Evolutionary conservation across 2,113 vertebrate species (phyloP), one percentile per base, ranked within the genome.

Genomic region (Sceloporus tristichus): DNA sequence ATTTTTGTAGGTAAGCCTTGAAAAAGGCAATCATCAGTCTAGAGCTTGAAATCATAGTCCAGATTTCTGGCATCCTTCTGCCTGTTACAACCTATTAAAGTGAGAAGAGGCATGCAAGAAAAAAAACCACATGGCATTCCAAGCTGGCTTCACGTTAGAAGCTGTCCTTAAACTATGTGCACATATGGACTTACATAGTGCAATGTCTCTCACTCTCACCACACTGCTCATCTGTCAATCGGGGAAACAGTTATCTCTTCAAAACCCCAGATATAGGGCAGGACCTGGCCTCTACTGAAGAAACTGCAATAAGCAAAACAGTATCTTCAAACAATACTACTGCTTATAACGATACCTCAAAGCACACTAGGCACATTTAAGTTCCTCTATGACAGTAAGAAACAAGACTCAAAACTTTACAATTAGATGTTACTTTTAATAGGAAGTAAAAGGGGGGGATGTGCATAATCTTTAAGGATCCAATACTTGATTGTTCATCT

Each of bases 341-440:
- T 40, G 62, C 56, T 79, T 14, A 54, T 21, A 82, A 1, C 7
- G 7, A 66, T 19, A 25, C 13, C 7, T 14, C 70, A 13, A 81
- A 75, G 4, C 40, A 62, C 42, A 88, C 23, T 85, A 65, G 74
- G 71, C 56, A 91, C 92, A 89, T 62, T 1, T 89, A 29, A 73
- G 54, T 77, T 16, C 18, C 59, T 88, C 56, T 19, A 5, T 82
- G 8, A 40, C 70, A 85, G 11, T 70, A 91, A 88, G 53, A 91
- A 87, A 18, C 74, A 92, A 91, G 70, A 91, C 70, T 88, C 5
- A 48, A 88, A 91, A 88, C 70, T 94, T 81, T 93, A 62, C 77
- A 94, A 95, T 29, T 89, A 90, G 91, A 94, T 82, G 82, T 95
- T 94, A 94, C 92, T 95, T 96, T 95, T 92, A 93, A 95, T 81